Base-by-base conservation (phyloP, 1,140 invertebrate genomes). In the Platorchestia sp. region DNA sequence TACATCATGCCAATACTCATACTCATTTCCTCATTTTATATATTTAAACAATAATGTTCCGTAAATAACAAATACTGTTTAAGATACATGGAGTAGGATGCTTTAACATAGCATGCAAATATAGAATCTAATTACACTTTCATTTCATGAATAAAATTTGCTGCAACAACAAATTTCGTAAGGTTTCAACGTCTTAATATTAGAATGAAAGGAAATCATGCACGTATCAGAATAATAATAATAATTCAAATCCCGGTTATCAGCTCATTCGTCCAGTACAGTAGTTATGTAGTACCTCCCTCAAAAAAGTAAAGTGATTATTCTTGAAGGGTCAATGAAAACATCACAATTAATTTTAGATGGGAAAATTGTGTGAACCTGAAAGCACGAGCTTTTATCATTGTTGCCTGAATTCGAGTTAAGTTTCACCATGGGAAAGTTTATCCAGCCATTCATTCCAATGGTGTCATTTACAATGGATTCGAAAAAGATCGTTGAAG, bases 81-180 rank as follows among this genome's bases (percentile, higher is more conserved):
- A 89, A 89, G 43, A 89, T 89, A 89, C 43, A 41, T 89, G 87
- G 43, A 89, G 87, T 89, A 44, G 43, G 43, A 89, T 89, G n/a
- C 43, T 44, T 44, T 41, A 89, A 89, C 0, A 89, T 89, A 89
- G 43, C 87, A 89, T 89, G 87, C 87, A 89, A 89, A 89, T 89
- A 89, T 89, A 89, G 87, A 89, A 89, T 89, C 87, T 89, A 89
- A 89, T 42, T 89, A 89, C 41, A 89, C 42, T 89, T 42, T 89
- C 87, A 89, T 42, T 44, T 89, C 27, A 42, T 89, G 10, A 89
- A 89, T 89, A 89, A 44, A 42, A 89, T 42, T 89, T 89, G 43
- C 16, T 89, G n/a, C 41, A 89, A 1, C 16, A 89, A 89, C 41
- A 89, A 89, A 42, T 16, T 44, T 16, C 27, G 43, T 42, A 42